A percentile compares a stretch with the other conserved stretches of the same genome.
These are phyloP conservation scores for Cryptoleucopteryx plumbea DNA, from an alignment of 2,113 vertebrate species.

Conservation along the genomic window DNA sequence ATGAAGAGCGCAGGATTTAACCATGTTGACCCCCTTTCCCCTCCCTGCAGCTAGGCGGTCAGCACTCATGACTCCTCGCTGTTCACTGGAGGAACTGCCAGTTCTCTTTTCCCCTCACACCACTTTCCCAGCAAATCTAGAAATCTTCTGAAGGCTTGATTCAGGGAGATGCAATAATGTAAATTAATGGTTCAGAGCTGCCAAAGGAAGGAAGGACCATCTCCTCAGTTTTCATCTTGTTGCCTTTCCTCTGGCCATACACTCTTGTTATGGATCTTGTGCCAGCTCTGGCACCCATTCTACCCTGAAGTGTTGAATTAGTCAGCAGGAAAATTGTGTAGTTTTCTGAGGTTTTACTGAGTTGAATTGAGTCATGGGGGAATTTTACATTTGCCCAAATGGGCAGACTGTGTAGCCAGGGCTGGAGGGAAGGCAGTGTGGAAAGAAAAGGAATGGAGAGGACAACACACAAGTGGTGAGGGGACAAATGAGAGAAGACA, in stretches of 20 bases:
- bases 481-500: neutral
- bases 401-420: neutral
- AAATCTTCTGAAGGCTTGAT: neutral
- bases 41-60: rapidly evolving
- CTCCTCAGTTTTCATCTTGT: neutral
- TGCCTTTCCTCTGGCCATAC: neutral
- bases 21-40: rapidly evolving
- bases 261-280: neutral
- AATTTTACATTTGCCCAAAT: neutral
- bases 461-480: rapidly evolving
- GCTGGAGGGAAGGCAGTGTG: neutral
- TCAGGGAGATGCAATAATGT: neutral
- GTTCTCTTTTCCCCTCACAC: neutral
- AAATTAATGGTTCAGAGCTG: neutral
- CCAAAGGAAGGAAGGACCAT: neutral
- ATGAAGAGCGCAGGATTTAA: neutral
- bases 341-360: neutral
- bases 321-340: neutral
- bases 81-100: neutral
- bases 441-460: neutral
- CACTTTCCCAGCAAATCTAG: neutral
- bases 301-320: neutral
- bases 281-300: neutral
- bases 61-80: neutral
- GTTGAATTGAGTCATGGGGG: neutral